These are phyloP conservation scores for Tauraco erythrolophus DNA, from an alignment of 2,113 vertebrate species.

Conservation along the genomic window DNA sequence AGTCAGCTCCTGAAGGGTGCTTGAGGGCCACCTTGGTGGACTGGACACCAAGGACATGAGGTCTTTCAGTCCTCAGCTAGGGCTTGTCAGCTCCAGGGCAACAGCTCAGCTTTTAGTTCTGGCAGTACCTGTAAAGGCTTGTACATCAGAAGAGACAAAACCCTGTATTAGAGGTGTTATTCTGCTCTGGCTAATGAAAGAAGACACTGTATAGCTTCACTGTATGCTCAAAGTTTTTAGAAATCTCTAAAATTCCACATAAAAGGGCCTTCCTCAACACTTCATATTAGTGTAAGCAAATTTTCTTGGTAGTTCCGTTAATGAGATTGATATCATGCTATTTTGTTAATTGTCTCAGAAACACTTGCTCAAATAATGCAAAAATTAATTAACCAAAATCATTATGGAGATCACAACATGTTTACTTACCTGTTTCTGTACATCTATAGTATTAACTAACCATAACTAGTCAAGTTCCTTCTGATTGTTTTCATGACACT, in stretches of 20 bases:
- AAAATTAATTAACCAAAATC: background rate
- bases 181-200: background rate
- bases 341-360: background rate
- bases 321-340: background rate
- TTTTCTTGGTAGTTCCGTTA: background rate
- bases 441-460: background rate
- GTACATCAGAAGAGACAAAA: background rate
- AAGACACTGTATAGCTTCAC: background rate
- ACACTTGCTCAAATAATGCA: background rate
- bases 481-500: background rate
- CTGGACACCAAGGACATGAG: background rate
- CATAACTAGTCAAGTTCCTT: background rate
- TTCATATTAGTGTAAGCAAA: background rate
- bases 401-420: background rate
- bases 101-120: background rate
- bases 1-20: accelerated
- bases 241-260: background rate
- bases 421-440: background rate
- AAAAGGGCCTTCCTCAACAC: background rate
- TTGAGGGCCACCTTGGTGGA: background rate
- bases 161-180: background rate
- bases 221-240: background rate
- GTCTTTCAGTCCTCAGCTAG: background rate
- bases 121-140: background rate
- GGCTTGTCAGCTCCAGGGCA: background rate